phyloP scores from a whole-genome alignment of 2,113 vertebrate species.

The Galeopterus variegatus region DNA sequence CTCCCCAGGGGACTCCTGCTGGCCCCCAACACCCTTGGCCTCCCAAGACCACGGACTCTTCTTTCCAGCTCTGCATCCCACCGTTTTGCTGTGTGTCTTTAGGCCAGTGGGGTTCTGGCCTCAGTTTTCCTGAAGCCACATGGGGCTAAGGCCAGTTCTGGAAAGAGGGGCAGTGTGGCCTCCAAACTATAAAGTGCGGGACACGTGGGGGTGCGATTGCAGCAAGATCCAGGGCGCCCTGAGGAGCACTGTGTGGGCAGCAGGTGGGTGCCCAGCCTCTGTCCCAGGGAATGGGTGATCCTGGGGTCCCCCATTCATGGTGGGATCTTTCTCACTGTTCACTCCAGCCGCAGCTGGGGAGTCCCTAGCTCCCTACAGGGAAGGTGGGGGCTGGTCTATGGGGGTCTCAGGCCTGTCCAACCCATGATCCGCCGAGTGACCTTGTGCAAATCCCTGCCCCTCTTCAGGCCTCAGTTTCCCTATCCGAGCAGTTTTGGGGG shows the following conservation, averaged over 20 bases:
- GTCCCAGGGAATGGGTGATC: background rate
- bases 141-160: background rate
- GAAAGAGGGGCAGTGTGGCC: background rate
- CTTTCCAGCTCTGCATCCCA: too few relatives aligned
- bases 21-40: too few relatives aligned
- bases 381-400: background rate
- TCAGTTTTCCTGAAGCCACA: constrained; percentile 54
- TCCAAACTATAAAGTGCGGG: background rate
- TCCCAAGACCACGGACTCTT: background rate
- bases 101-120: background rate
- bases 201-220: too few relatives aligned
- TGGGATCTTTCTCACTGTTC: constrained; percentile 55
- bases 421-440: background rate
- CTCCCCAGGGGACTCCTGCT: background rate
- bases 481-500: background rate
- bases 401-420: background rate
- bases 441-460: constrained; percentile 48
- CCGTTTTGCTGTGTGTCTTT: too few relatives aligned
- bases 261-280: background rate
- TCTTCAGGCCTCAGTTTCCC: background rate
- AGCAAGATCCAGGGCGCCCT: rapidly evolving
- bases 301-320: background rate
- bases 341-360: rapidly evolving
- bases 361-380: background rate
- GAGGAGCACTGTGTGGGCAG: background rate